Percentiles rank a stretch among this genome's conserved stretches.
These are phyloP conservation scores for Tachycineta bicolor DNA, from an alignment of 2,113 vertebrate species.

Conservation along the genomic window DNA sequence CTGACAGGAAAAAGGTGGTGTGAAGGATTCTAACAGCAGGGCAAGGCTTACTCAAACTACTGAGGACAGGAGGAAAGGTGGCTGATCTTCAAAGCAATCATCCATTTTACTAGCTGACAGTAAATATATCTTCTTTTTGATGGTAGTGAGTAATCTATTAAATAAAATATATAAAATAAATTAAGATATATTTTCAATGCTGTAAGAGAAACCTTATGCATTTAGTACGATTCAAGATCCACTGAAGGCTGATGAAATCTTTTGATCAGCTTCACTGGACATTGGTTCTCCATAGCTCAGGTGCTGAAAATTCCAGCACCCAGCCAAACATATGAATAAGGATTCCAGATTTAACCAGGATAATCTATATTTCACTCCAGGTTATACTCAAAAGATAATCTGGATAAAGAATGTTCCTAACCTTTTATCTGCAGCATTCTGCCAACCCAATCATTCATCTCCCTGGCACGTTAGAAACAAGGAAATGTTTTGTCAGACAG, in stretches of 20 bases:
- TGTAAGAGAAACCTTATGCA: not conserved
- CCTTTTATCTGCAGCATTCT: slow-evolving; percentile 14
- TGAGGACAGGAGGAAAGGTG: not conserved
- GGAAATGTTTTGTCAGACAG: slow-evolving; percentile 36
- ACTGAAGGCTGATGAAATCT: not conserved
- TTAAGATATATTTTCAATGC: not conserved
- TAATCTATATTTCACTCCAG: not conserved
- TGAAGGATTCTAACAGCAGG: not conserved
- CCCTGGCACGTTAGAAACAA: not conserved
- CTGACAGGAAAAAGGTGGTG: not conserved
- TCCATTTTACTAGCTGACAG: not conserved
- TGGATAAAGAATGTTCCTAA: not conserved
- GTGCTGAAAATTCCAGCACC: not conserved
- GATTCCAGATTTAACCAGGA: not conserved
- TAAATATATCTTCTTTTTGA: not conserved
- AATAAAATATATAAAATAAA: not conserved
- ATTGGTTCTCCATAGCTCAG: not conserved
- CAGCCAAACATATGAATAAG: not conserved
- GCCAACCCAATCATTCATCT: not conserved
- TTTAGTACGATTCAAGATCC: not conserved
- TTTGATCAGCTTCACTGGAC: not conserved
- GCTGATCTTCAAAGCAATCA: not conserved
- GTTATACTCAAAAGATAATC: not conserved
- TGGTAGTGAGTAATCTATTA: not conserved
- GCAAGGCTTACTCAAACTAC: not conserved